Percentiles rank a stretch among this genome's conserved stretches.
These are phyloP conservation scores for Sericinus montela DNA, from an alignment of 2,888 invertebrate genomes.

Conservation along the genomic window DNA sequence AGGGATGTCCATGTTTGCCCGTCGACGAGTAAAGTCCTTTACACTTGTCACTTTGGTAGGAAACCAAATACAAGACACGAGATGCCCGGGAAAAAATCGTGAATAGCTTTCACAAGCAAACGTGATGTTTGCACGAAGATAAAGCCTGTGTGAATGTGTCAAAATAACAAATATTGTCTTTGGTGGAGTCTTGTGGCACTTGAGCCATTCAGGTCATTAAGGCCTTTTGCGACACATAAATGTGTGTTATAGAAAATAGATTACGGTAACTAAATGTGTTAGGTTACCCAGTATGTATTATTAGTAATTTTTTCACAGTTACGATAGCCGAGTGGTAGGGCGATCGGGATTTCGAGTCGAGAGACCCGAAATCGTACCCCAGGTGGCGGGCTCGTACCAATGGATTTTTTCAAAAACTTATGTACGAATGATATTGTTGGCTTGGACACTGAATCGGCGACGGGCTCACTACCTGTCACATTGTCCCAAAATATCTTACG, in stretches of 20 bases:
- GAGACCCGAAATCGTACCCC: no score
- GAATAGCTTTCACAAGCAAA: slow-evolving; percentile 73
- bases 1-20: slow-evolving; percentile 61
- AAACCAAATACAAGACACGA: slow-evolving; percentile 64
- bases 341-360: no score
- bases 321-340: no score
- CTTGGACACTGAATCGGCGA: no score
- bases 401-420: no score
- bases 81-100: slow-evolving; percentile 61
- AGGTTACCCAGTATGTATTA: no score
- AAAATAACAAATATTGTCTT: slow-evolving; percentile 77
- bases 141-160: slow-evolving; percentile 78
- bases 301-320: no score
- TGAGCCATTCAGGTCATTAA: slow-evolving; percentile 18
- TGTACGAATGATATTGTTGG: no score
- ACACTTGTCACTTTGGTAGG: slow-evolving; percentile 75
- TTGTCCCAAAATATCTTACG: no score
- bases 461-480: no score
- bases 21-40: slow-evolving; percentile 63
- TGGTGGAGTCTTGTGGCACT: slow-evolving; percentile 26
- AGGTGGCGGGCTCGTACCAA: no score
- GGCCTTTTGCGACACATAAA: slow-evolving; percentile 3
- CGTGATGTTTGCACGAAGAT: slow-evolving; percentile 71
- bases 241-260: neutral
- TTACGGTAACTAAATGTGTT: no score